Evolutionary conservation across 1,140 invertebrate genomes (phyloP), one percentile per base, ranked within the genome.

Genomic region (Heliconius hermathena): DNA sequence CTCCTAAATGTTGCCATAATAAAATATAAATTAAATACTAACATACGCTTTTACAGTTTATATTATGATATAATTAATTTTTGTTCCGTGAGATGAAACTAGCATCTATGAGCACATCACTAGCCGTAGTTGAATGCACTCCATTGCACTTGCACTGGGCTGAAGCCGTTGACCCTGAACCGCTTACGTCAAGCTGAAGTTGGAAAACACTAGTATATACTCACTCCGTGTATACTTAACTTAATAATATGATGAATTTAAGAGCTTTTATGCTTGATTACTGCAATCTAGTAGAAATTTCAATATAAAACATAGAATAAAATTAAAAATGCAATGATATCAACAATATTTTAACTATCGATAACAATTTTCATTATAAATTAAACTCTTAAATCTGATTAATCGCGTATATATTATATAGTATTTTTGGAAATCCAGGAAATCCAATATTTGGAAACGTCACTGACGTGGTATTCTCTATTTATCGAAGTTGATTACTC

Each of bases 121-220:
- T 76, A 76, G 66, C 74, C 36, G 60, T 73, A 78, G 80, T 81
- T 81, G 80, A 81, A 81, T 81, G 80, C 80, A 81, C 80, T 78
- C 76, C 76, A 78, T 71, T 81, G 76, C 79, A 81, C 73, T 81
- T 81, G 79, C 79, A 81, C 75, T 26, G 71, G 76, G 22, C 52
- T 71, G 71, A 29, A 81, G 80, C 76, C 76, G 49, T 81, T 81
- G 80, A 81, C 80, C 80, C 80, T 81, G 76, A 78, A 70, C 80
- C 36, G 79, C 66, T 80, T 73, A 80, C 79, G 78, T 76, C 79
- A 80, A 80, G 74, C 52, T 76, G 11, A 74, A 79, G 74, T 74
- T 80, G 52, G 74, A 70, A 70, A 70, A 70, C 20, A 71, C 22
- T 70, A 76, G 66, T 18, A 76, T 26, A 66, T 57, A n/a, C 54